Evolutionary conservation across 2,888 invertebrate genomes (phyloP), one percentile per base, ranked within the genome.

Genomic region (Apotomis capreana): DNA sequence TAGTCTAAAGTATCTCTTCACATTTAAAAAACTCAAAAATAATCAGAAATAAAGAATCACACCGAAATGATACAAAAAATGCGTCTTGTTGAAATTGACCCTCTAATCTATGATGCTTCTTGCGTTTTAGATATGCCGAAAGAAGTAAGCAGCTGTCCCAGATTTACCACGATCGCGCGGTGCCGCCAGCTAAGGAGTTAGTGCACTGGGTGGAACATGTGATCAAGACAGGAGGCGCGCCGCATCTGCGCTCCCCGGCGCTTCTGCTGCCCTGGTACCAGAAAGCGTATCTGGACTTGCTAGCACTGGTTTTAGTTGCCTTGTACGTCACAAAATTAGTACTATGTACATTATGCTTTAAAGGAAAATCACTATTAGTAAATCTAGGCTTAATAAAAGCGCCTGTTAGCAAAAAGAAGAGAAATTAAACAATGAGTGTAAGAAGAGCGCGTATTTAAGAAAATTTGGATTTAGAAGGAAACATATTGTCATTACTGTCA

Each of bases 201-300:
- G 88, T 95, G 10, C 95, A 95, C 87, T 96, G 95, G 96, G 93
- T 95, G 37, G 95, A 96, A 81, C 95, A 96, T 81, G 95, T 95
- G 4, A 93, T 94, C 0, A 84, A 91, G 73, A 94, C 95, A 0
- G 85, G 89, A 12, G 95, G 95, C 0, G 94, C 94, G 0, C 89
- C 88, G 4, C 89, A 95, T 79, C 80, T 93, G 3, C 81, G 85
- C 49, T 87, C 87, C 0, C 84, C 84, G 1, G 86, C 87, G 0
- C 74, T 81, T 0, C 59, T 69, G 15, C 52, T 84, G 3, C 81
- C 84, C 0, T 76, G 81, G 51, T 87, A 86, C 75, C 87, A 89
- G 76, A 87, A 85, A 72, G 88, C 94, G 2, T 74, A 74, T 36
- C 49, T 78, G 1, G 74, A 76, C 15, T 64, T 74, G n/a, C 46